These are phyloP conservation scores for Gallirallus australis DNA, from an alignment of 2,797 vertebrate genomes.

Conservation along the genomic window DNA sequence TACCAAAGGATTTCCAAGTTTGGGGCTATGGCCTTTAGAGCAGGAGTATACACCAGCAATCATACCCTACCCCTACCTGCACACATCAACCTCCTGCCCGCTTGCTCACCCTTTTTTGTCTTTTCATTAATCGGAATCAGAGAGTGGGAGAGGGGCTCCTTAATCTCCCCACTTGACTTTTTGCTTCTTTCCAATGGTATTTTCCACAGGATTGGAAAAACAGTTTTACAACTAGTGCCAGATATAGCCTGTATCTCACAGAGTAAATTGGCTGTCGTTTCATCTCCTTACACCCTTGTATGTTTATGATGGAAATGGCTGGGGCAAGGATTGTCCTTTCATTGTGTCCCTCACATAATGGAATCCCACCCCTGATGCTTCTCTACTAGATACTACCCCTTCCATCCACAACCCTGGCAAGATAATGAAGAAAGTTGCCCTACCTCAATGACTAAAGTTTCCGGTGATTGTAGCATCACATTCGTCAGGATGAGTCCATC, in stretches of 20 bases:
- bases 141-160: not conserved
- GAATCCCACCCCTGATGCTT: not conserved
- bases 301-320: not conserved
- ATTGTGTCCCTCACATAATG: not conserved
- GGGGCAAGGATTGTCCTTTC: not conserved
- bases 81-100: not conserved
- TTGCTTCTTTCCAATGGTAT: not conserved
- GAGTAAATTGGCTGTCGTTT: not conserved
- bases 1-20: not conserved
- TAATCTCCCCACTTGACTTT: not conserved
- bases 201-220: not conserved
- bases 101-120: not conserved
- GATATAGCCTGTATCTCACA: not conserved
- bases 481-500: constrained; percentile 81
- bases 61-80: not conserved
- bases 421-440: not conserved
- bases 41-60: not conserved
- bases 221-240: not conserved
- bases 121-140: not conserved
- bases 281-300: not conserved
- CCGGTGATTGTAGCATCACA: not conserved
- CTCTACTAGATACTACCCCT: not conserved
- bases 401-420: fast-evolving
- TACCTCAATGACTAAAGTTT: constrained; percentile 48
- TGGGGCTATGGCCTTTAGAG: not conserved